Conservation (phyloP, 2,113 vertebrate species). For the Bagarius yarrelli region DNA sequence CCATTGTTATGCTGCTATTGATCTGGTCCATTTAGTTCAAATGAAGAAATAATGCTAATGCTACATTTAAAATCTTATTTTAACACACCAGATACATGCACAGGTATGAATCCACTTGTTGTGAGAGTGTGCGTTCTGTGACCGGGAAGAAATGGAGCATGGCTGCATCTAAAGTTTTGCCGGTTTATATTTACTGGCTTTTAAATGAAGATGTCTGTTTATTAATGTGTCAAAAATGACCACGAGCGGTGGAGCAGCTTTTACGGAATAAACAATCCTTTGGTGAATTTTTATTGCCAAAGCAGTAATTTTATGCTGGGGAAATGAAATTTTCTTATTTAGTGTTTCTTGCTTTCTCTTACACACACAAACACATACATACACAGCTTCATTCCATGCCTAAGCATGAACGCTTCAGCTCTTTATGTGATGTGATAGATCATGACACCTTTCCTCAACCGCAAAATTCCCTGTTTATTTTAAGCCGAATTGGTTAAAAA, state of each 20-base stretch:
- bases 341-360: background rate
- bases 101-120: background rate
- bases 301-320: slow-evolving; percentile 29
- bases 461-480: slow-evolving; percentile 49
- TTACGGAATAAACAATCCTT: slow-evolving; percentile 24
- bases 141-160: slow-evolving; percentile 9
- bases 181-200: slow-evolving; percentile 10
- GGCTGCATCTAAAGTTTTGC: slow-evolving; percentile 11
- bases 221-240: slow-evolving; percentile 21
- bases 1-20: too few species aligned
- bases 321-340: slow-evolving; percentile 7
- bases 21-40: too few species aligned
- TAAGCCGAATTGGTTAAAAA: slow-evolving; percentile 16
- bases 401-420: slow-evolving; percentile 25
- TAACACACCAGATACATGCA: background rate
- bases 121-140: background rate
- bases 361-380: background rate
- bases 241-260: slow-evolving; percentile 28
- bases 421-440: slow-evolving; percentile 29
- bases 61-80: too few species aligned
- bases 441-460: slow-evolving; percentile 37
- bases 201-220: slow-evolving; percentile 30
- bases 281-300: slow-evolving; percentile 25
- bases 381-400: background rate
- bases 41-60: too few species aligned